A percentile compares a stretch with the other conserved stretches of the same genome.
phyloP scores from a whole-genome alignment of 2,113 vertebrate genomes.

The Formicarius rufipectus region DNA sequence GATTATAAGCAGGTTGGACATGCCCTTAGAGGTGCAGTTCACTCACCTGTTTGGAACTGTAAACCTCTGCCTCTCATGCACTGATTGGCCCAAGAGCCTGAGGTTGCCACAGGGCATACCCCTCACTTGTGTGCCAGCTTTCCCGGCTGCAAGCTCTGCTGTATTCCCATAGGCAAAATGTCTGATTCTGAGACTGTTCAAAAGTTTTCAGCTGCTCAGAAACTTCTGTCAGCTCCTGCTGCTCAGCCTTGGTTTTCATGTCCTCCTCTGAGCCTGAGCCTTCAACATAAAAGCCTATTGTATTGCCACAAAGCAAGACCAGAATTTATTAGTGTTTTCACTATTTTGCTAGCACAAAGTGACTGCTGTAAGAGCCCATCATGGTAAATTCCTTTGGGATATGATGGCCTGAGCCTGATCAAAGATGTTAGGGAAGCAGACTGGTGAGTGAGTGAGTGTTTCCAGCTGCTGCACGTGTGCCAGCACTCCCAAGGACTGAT shows the following conservation, averaged over 20 bases:
- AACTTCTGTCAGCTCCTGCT: constrained; percentile 1
- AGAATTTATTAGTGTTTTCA: constrained; percentile 30
- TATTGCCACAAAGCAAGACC: background rate
- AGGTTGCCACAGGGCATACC: accelerated
- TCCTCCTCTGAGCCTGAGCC: background rate
- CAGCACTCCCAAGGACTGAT: background rate
- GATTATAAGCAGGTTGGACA: background rate
- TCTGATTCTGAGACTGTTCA: background rate
- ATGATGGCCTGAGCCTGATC: background rate
- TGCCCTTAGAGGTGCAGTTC: background rate
- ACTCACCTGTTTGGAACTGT: background rate
- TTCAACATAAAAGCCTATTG: background rate
- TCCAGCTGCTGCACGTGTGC: background rate
- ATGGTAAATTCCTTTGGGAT: background rate
- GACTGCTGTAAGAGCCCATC: background rate
- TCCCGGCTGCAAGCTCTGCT: background rate
- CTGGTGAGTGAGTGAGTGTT: background rate
- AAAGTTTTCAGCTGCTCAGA: background rate
- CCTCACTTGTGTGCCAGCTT: background rate
- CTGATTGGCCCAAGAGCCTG: background rate
- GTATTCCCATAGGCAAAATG: background rate
- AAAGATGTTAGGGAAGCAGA: background rate
- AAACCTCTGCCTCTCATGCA: background rate
- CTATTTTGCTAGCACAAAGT: background rate
- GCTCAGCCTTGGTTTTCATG: constrained; percentile 13